phyloP scores from a whole-genome alignment of 2,888 invertebrate genomes.

The Tubulanus polymorphus region DNA sequence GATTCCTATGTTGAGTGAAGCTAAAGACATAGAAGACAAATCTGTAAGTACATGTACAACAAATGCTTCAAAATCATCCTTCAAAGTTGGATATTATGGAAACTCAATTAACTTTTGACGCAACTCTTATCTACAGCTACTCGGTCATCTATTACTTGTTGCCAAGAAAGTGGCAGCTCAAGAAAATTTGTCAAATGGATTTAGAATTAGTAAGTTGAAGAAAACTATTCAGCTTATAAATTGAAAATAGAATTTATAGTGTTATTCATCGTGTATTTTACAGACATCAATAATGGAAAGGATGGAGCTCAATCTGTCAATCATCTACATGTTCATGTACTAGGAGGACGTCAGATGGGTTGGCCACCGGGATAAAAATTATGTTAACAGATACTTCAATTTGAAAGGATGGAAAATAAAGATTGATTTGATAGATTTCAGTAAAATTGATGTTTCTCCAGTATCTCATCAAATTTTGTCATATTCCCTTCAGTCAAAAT shows the following conservation, averaged over 20 bases:
- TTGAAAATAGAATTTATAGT: not conserved
- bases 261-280: slow-evolving; percentile 12
- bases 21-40: slow-evolving; percentile 30
- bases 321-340: slow-evolving; percentile 89
- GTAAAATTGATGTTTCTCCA: too few species aligned
- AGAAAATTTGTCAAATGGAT: slow-evolving; percentile 71
- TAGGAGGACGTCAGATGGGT: slow-evolving; percentile 86
- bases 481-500: too few species aligned
- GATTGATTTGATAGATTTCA: too few species aligned
- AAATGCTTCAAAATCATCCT: not conserved
- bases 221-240: not conserved
- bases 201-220: slow-evolving; percentile 61
- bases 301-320: slow-evolving; percentile 92
- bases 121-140: slow-evolving; percentile 57
- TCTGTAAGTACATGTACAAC: slow-evolving; percentile 29
- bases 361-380: slow-evolving; percentile 76
- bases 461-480: too few species aligned
- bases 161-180: slow-evolving; percentile 79
- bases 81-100: not conserved
- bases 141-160: slow-evolving; percentile 77
- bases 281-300: slow-evolving; percentile 86
- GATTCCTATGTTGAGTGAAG: slow-evolving; percentile 38
- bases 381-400: too few species aligned
- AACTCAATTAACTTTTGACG: not conserved
- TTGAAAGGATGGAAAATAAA: too few species aligned